A percentile compares a stretch with the other conserved stretches of the same genome.
phyloP scores from a whole-genome alignment of 53 echinoderm and acorn worm genomes.

The Paelopatides confundens region DNA sequence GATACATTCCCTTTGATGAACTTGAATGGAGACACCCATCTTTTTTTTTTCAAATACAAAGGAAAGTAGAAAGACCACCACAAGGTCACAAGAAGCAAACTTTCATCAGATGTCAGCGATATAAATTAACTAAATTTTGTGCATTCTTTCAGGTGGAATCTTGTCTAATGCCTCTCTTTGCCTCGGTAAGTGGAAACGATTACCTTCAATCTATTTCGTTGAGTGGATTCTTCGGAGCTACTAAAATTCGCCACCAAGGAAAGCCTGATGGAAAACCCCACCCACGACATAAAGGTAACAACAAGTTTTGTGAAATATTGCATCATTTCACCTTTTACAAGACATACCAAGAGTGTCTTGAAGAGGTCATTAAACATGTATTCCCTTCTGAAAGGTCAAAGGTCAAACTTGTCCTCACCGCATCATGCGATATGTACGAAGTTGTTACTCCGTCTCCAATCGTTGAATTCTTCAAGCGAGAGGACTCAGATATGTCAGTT shows the following conservation, averaged over 20 bases:
- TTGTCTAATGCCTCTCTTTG: conserved; percentile 84
- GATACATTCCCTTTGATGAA: conserved; percentile 81
- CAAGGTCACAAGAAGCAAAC: conserved; percentile 5
- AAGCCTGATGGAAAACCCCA: neutral
- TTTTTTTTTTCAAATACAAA: too few species aligned
- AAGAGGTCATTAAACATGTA: conserved; percentile 18
- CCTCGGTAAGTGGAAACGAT: conserved; percentile 86
- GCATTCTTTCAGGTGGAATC: conserved; percentile 69
- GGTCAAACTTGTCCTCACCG: neutral
- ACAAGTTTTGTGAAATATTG: conserved; percentile 29
- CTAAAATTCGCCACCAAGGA: neutral
- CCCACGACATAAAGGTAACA: conserved; percentile 5
- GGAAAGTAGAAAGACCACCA: neutral
- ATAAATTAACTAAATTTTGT: conserved; percentile 60
- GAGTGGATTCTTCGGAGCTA: conserved; percentile 23
- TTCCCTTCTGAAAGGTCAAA: neutral
- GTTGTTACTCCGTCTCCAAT: neutral
- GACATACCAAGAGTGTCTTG: conserved; percentile 14
- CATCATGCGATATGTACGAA: conserved; percentile 29
- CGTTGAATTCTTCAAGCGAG: neutral
- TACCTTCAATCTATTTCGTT: conserved; percentile 62
- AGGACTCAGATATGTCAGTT: neutral
- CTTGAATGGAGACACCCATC: conserved; percentile 63
- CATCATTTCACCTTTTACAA: conserved; percentile 20
- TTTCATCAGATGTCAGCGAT: conserved; percentile 21